Evolutionary conservation across 2,113 vertebrate genomes (phyloP).

Genomic region (Labeo rohita): DNA sequence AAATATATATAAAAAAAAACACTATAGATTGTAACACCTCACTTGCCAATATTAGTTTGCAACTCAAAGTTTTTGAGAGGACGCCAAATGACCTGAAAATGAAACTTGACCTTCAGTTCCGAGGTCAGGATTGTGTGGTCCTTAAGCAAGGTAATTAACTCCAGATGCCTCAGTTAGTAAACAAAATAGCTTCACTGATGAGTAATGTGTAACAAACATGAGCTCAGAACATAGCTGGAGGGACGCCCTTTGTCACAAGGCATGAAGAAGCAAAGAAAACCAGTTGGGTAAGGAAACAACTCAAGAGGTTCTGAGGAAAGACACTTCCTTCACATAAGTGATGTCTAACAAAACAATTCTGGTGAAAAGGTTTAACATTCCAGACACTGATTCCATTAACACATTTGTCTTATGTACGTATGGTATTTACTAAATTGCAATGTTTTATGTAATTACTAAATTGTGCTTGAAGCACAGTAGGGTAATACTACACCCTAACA

Average conservation of each 20-base stretch:
- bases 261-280: constrained; percentile 21
- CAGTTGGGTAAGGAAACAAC: neutral
- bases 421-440: neutral
- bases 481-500: neutral
- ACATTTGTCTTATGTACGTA: neutral
- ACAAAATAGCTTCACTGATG: neutral
- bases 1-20: neutral
- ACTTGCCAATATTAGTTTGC: neutral
- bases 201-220: constrained; percentile 5
- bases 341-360: neutral
- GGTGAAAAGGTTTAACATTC: constrained; percentile 38
- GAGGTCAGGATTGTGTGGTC: neutral
- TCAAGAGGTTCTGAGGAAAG: neutral
- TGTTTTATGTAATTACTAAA: too few species aligned
- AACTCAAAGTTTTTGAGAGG: constrained; percentile 1
- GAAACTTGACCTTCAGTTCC: constrained; percentile 33
- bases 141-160: neutral
- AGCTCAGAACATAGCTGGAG: constrained; percentile 18
- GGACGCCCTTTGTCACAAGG: neutral
- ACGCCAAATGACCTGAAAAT: constrained; percentile 13
- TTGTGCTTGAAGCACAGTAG: neutral
- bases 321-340: constrained; percentile 2
- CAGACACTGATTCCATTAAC: neutral
- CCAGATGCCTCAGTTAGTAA: neutral
- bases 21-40: neutral